Conservation (phyloP, 2,113 vertebrate genomes). For the Orthonyx spaldingii region DNA sequence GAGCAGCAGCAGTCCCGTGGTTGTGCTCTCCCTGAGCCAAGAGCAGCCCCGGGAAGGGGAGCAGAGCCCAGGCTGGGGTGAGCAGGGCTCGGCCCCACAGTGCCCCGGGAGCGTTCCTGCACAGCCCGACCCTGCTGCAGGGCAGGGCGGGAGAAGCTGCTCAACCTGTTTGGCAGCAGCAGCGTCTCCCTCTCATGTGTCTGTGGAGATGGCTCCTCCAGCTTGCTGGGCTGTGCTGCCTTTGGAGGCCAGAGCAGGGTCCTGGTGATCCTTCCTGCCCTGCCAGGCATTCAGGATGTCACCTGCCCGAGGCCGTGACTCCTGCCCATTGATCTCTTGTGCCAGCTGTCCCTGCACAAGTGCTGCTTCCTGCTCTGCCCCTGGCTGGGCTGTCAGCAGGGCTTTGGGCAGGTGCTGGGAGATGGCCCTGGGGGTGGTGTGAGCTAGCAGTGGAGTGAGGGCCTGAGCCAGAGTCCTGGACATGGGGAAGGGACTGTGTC, state of each 20-base stretch:
- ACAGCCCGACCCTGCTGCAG: neutral
- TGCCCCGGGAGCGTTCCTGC: neutral
- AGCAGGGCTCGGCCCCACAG: neutral
- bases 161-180: neutral
- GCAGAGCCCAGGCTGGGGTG: neutral
- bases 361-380: neutral
- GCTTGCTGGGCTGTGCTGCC: neutral
- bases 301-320: accelerated
- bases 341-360: neutral
- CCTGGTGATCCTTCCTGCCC: neutral
- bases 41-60: accelerated
- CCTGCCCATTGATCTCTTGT: neutral
- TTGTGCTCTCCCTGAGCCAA: accelerated
- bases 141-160: neutral
- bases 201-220: neutral
- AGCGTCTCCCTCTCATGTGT: neutral
- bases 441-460: accelerated
- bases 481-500: neutral
- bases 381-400: accelerated
- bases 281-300: too few relatives aligned
- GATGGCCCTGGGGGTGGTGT: accelerated
- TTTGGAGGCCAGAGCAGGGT: neutral
- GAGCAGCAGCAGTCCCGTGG: neutral
- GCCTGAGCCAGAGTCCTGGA: neutral
- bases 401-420: neutral